Base-by-base conservation (phyloP, 1,140 invertebrate species). In the Rhynchophorus ferrugineus region DNA sequence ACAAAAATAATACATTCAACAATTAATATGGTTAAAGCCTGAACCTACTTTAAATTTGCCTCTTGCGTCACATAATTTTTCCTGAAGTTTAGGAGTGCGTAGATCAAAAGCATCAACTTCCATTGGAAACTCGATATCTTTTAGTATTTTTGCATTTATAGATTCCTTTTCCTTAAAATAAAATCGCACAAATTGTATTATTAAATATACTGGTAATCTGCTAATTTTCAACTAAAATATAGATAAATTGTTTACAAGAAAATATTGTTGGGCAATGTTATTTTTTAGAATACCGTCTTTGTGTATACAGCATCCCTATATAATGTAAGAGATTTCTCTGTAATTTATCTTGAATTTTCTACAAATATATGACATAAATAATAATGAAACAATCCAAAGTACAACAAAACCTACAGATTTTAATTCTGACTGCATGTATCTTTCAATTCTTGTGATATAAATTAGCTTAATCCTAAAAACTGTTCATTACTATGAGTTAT, bases 81-180 rank as follows among this genome's bases (percentile, higher is more conserved):
- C 80, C 74, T 99, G 93, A 37, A 99, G 75, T 68, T 95, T 88
- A 7, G 81, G 76, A 0, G 89, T 84, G 67, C 97, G 99, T 38
- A 99, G 74, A 64, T 99, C 96, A 75, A 82, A 98, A 8, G 95
- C 86, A 75, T 99, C 97, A 64, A 99, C 83, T 50, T 86, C 84
- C 44, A 98, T 73, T 0, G 95, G 90, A 73, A 99, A 99, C 72
- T 98, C 98, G 0, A 99, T 92, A 70, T 99, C 95, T 75, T 96
- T 97, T 19, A 98, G 77, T 62, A 98, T 94, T 74, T 99, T 99
- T 0, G 95, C 95, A 75, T 97, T 98, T 19, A 96, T 89, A 2
- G 87, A 82, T 70, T 90, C 91, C 69, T 94, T 95, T 71, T 96
- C 95, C 74, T 99, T 99, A 67, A 88, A 99, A 73, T 86, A 98